Conservation (phyloP, 2,113 vertebrate species). For the Crocuta crocuta region DNA sequence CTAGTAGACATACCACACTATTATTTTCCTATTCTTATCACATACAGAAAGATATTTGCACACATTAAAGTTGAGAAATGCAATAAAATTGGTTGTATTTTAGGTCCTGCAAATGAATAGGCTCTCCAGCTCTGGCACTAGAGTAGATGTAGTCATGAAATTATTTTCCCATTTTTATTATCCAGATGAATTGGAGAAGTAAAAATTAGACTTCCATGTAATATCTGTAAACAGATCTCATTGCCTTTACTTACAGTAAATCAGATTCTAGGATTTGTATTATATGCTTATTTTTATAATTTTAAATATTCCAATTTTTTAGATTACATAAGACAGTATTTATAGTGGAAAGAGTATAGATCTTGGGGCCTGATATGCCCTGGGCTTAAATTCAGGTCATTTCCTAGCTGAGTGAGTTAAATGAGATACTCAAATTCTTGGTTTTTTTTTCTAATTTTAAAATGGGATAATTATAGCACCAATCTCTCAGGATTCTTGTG, state of each 20-base stretch:
- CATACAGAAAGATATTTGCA: not conserved
- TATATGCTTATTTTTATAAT: not conserved
- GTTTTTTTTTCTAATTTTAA: not conserved
- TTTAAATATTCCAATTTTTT: constrained; percentile 9
- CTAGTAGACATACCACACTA: not conserved
- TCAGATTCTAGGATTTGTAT: constrained; percentile 6
- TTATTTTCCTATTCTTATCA: constrained; percentile 31
- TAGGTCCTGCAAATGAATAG: constrained; percentile 2
- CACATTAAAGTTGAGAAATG: constrained; percentile 1
- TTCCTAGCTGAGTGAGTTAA: constrained; percentile 1
- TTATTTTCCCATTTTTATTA: constrained; percentile 33
- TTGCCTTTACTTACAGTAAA: constrained; percentile 4
- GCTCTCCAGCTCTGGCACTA: not conserved
- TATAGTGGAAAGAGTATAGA: not conserved
- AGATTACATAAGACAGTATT: not conserved
- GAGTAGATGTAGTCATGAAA: not conserved
- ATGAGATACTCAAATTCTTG: not conserved
- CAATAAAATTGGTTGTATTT: not conserved
- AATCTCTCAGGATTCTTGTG: not conserved
- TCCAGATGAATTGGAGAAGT: constrained; percentile 8
- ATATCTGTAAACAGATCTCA: constrained; percentile 39
- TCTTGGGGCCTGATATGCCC: not conserved
- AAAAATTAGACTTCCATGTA: constrained; percentile 9
- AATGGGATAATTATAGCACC: not conserved
- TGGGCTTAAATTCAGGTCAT: not conserved